Base-by-base conservation (phyloP, 1,140 invertebrate species). In the Ceratina calcarata region DNA sequence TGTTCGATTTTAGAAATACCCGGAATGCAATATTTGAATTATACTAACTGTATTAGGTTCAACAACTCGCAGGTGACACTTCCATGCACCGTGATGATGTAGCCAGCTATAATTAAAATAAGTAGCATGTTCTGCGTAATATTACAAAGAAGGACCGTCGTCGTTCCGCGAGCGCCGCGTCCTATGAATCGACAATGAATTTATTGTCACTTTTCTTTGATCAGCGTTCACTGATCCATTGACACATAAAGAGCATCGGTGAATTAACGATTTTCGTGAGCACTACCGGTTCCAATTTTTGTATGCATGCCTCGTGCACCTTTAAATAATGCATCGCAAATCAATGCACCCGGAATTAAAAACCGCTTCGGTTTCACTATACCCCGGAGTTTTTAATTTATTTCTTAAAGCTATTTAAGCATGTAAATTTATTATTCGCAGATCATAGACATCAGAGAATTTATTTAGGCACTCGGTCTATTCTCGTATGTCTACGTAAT, bases 81-180 rank as follows among this genome's bases (percentile, higher is more conserved):
- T 68, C 49, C 71, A 55, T 57, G 37, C 57, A 24, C 0, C 13
- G 3, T 22, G 8, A 49, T 53, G 20, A 71, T 66, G 67, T 51
- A 57, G 60, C n/a, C 51, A 22, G 1, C 7, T 75, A 49, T 84
- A 69, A 80, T 83, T 80, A 61, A 70, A 83, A 83, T 84, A 79
- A 79, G 15, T 22, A 49, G 69, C 66, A 13, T n/a, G 53, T 20
- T 51, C 4, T 8, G 51, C 53, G 62, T 53, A 64, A 60, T n/a
- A 32, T 62, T 53, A 49, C 24, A 16, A n/a, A 13, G 2, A 55
- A n/a, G 58, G 78, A 74, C 20, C 55, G 68, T 45, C 64, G 68
- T 8, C 27, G 69, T 49, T 62, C 37, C n/a, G 20, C n/a, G 51
- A 22, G 32, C 58, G 20, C 55, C 7, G 22, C 22, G 71, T 55